Base-by-base conservation (phyloP, 2,888 invertebrate species). In the Zhuqinia jingwanae region DNA sequence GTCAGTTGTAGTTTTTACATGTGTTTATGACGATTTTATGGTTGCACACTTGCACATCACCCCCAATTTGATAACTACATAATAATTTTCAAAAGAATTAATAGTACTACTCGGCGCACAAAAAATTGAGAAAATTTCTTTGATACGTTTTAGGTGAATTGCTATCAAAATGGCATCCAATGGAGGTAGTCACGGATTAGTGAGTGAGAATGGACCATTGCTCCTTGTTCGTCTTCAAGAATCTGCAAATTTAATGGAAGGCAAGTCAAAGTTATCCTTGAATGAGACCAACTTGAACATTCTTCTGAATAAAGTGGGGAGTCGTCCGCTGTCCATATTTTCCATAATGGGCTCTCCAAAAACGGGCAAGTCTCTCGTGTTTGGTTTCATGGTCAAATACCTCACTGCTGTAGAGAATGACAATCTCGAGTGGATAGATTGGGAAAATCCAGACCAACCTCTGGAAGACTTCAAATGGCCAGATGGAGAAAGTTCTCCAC, bases 341-440 rank as follows among this genome's bases (percentile, higher is more conserved):
- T 20, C 5, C 20, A 1, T 70, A 5, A 17, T n/a, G 0, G 68
- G 68, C 13, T 45, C 68, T 1, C 42, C 1, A 11, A 17, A 70
- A 20, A 70, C 68, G 0, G 68, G 47, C 6, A 70, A 70, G 45
- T 45, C 20, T 8, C 10, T 45, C 20, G 1, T 70, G 20, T 45
- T 45, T 20, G 22, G 22, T 13, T 45, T 22, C 47, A 70, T 70
- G 11, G 68, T 25, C 8, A 2, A 22, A 5, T 70, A 70, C 22
- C 20, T 70, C 3, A 45, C 20, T 20, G 45, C 68, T 10, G 42
- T 5, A 8, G 68, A 70, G n/a, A 70, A 70, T 45, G 68, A 45
- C 20, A 22, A 13, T n/a, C 2, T 20, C 15, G 47, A 70, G 1
- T 70, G 68, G 68, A 42, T 70, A 17, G 68, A 65, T 2, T n/a